phyloP scores from a whole-genome alignment of 2,113 vertebrate genomes.

The Eretmochelys imbricata region DNA sequence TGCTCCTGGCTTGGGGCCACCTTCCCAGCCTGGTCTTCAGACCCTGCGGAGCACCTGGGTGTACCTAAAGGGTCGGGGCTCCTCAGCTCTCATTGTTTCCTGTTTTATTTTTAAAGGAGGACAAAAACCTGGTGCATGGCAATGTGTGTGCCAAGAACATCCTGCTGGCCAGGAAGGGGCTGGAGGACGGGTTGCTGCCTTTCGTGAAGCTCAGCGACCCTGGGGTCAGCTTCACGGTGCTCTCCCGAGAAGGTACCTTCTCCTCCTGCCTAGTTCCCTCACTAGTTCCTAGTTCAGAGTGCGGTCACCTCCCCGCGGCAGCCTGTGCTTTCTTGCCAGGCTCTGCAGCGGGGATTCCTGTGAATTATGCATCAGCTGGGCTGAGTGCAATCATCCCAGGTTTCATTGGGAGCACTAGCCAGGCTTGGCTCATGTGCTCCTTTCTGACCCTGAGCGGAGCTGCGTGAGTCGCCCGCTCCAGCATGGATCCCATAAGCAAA shows the following conservation, averaged over 20 bases:
- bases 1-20: rapidly evolving
- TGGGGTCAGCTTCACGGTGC: constrained; percentile 84
- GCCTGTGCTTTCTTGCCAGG: rapidly evolving
- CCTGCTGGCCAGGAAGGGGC: constrained; percentile 86
- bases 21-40: rapidly evolving
- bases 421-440: neutral
- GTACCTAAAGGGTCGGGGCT: neutral
- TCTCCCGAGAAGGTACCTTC: constrained; percentile 86
- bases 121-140: constrained; percentile 89
- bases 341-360: neutral
- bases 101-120: constrained; percentile 81
- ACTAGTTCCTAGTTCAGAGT: neutral
- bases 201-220: constrained; percentile 95
- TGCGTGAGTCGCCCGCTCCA: neutral
- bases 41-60: rapidly evolving
- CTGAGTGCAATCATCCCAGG: rapidly evolving
- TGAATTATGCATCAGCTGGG: rapidly evolving
- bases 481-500: neutral
- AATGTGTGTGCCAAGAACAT: constrained; percentile 95
- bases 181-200: constrained; percentile 81
- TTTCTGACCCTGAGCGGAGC: neutral
- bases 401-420: neutral
- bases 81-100: rapidly evolving
- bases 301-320: neutral
- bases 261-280: rapidly evolving